These are phyloP conservation scores for Quadroppia sp. DNA, from an alignment of 2,888 invertebrate species.

Conservation along the genomic window DNA sequence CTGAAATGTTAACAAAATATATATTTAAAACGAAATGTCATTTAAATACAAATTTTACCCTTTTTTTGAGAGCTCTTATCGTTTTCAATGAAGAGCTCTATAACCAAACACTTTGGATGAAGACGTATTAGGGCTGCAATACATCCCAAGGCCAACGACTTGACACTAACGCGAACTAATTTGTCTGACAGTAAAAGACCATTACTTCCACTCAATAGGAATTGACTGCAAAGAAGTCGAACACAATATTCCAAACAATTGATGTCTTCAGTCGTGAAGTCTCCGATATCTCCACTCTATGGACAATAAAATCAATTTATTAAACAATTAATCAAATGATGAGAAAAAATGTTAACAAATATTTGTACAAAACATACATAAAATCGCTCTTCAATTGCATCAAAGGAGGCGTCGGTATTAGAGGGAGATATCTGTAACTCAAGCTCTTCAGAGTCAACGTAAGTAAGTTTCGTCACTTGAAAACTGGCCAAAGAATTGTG, in stretches of 20 bases:
- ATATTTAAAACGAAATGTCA: neutral
- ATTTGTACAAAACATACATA: neutral
- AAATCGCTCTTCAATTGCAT: neutral
- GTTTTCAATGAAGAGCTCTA: conserved; percentile 55
- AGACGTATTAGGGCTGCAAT: conserved; percentile 69
- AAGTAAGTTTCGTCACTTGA: conserved; percentile 30
- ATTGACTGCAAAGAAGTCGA: conserved; percentile 67
- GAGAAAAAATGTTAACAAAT: neutral
- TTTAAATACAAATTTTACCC: conserved; percentile 45
- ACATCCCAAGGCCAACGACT: conserved; percentile 77
- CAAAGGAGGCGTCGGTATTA: conserved; percentile 12
- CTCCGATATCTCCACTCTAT: conserved; percentile 37
- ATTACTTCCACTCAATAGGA: conserved; percentile 64
- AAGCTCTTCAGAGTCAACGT: neutral
- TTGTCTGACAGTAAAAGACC: conserved; percentile 64
- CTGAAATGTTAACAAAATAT: conserved; percentile 42
- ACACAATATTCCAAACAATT: conserved; percentile 67
- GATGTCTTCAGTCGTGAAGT: conserved; percentile 58
- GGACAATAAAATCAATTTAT: neutral
- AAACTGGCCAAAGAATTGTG: neutral
- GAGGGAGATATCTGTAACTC: conserved; percentile 14
- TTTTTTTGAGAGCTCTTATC: conserved; percentile 22
- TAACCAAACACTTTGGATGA: conserved; percentile 67
- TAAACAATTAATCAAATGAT: neutral
- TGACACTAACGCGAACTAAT: conserved; percentile 78